Evolutionary conservation across 2,888 invertebrate genomes (phyloP).

Genomic region (Megaustenia siamemsis): DNA sequence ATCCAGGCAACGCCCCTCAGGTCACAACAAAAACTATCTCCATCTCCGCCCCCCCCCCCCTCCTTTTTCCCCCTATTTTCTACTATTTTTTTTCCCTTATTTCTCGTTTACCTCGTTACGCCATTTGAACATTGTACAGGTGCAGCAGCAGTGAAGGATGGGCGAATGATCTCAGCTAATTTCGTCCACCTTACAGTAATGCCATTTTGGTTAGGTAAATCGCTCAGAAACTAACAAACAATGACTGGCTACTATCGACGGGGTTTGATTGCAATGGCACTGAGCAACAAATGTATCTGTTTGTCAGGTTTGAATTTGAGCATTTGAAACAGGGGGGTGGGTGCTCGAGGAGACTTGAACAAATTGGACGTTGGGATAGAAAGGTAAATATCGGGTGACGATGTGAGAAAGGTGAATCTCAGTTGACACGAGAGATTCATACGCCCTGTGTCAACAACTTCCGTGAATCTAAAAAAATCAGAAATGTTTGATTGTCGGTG

Average conservation of each 20-base stretch:
- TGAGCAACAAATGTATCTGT: neutral
- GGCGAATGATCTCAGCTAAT: neutral
- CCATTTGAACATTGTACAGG: neutral
- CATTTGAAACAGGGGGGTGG: neutral
- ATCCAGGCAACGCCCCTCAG: neutral
- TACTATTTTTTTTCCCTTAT: no score
- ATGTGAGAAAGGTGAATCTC: conserved; percentile 11
- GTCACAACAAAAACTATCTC: no score
- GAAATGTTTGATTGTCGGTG: conserved; percentile 17
- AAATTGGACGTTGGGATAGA: neutral
- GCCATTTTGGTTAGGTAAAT: neutral
- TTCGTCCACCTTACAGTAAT: neutral
- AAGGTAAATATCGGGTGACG: conserved; percentile 33
- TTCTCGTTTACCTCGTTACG: neutral
- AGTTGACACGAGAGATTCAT: neutral
- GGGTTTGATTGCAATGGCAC: neutral
- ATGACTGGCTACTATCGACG: neutral
- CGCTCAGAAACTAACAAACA: neutral
- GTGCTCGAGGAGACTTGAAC: neutral
- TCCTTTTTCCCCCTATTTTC: no score
- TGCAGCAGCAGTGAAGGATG: neutral
- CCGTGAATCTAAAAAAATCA: neutral
- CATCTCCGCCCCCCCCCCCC: no score
- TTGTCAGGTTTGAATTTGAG: neutral
- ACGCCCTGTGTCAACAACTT: conserved; percentile 39